A percentile compares a stretch with the other conserved stretches of the same genome.
Conservation (phyloP, 1,140 invertebrate genomes). For the Panagrolaimus sp. region DNA sequence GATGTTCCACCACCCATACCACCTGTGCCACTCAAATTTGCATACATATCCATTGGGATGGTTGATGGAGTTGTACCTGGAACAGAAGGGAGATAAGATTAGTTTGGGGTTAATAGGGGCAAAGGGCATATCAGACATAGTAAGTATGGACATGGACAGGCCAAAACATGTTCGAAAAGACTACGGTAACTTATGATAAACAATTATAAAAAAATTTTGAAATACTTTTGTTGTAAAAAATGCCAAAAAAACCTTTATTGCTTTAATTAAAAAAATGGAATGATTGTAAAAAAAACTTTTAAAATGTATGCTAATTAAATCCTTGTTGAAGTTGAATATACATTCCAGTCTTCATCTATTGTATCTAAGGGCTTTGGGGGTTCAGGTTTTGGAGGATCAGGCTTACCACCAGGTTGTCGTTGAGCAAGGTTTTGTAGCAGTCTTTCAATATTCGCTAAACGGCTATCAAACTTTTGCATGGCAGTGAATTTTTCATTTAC, state of each 20-base stretch:
- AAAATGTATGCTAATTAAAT: no score
- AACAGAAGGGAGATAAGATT: not conserved
- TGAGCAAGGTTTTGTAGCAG: constrained; percentile 5
- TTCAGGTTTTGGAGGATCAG: no score
- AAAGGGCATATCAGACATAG: no score
- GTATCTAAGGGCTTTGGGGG: no score
- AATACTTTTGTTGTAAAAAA: no score
- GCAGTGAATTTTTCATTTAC: not conserved
- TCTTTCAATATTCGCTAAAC: constrained; percentile 21
- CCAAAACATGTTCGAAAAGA: not conserved
- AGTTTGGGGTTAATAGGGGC: not conserved
- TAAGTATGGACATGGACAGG: not conserved
- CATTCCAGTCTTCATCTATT: no score
- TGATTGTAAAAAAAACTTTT: no score
- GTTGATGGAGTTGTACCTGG: constrained; percentile 23
- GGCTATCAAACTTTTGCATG: constrained; percentile 17
- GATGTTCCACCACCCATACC: not conserved
- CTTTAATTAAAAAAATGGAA: no score
- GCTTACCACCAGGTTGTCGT: constrained; percentile 17
- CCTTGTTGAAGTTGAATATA: no score
- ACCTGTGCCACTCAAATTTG: constrained; percentile 12
- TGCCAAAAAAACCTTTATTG: no score
- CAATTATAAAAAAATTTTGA: not conserved
- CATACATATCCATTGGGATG: constrained; percentile 18
- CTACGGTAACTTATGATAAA: not conserved